A percentile compares a stretch with the other conserved stretches of the same genome.
phyloP scores from a whole-genome alignment of 2,797 vertebrate species.

The Phylloscopus collybita region DNA sequence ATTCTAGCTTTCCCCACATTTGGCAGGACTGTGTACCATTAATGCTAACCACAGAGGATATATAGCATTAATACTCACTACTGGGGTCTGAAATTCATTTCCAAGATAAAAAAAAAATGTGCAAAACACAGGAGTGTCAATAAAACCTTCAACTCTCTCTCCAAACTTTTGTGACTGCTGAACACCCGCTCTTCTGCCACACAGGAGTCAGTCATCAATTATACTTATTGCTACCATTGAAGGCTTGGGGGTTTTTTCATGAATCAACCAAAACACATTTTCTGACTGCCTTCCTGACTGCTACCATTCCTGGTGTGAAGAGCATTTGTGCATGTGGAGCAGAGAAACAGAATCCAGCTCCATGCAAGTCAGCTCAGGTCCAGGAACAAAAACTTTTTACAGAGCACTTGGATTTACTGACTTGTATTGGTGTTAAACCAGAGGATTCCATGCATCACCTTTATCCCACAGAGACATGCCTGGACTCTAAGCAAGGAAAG shows the following conservation, averaged over 20 bases:
- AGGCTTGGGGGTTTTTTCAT: neutral
- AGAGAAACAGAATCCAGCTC: neutral
- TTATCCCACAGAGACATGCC: neutral
- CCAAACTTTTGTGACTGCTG: neutral
- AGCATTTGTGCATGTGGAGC: neutral
- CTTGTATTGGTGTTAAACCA: neutral
- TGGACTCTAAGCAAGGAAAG: neutral
- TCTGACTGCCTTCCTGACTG: neutral
- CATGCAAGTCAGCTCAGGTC: neutral
- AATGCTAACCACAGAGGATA: conserved; percentile 48
- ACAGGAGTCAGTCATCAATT: conserved; percentile 10
- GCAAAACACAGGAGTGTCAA: neutral
- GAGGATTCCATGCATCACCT: neutral
- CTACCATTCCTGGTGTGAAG: neutral
- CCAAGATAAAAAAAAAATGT: conserved; percentile 19
- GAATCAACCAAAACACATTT: neutral
- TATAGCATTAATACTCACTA: conserved; percentile 31
- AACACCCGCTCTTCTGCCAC: neutral
- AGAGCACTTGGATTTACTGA: neutral
- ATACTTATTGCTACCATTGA: neutral
- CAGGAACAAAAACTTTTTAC: neutral
- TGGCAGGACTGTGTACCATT: conserved; percentile 15
- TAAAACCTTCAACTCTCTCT: conserved; percentile 28
- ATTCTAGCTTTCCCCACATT: neutral
- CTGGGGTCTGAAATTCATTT: conserved; percentile 36